These are phyloP conservation scores for Neoaliturus tenellus DNA, from an alignment of 2,888 invertebrate species.

Conservation along the genomic window DNA sequence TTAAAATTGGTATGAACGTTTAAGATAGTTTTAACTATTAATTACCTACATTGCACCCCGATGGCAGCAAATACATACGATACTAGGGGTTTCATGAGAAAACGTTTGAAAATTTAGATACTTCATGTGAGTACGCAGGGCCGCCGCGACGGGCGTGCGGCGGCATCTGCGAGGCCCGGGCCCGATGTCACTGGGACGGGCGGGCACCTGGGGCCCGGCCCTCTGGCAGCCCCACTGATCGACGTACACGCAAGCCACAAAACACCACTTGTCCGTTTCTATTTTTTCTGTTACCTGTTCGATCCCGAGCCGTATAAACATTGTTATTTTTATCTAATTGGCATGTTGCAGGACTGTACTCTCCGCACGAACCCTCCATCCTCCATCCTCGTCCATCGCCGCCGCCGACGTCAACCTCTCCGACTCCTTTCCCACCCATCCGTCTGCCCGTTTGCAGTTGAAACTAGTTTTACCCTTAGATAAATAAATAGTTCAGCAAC, in stretches of 20 bases:
- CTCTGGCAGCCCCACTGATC: background rate
- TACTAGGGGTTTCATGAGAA: no score
- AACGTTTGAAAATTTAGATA: no score
- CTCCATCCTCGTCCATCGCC: background rate
- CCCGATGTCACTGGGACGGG: background rate
- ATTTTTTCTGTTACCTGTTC: constrained; percentile 52
- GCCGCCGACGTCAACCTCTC: background rate
- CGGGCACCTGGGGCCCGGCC: background rate
- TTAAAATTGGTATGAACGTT: no score
- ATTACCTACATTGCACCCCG: no score
- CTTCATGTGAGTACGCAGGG: no score
- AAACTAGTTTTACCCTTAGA: no score
- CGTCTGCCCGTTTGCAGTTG: background rate
- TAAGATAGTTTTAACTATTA: no score
- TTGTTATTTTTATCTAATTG: constrained; percentile 52
- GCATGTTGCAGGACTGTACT: constrained; percentile 21
- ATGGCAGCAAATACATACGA: no score
- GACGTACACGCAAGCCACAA: constrained; percentile 52
- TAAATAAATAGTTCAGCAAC: background rate
- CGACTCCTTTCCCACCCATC: constrained; percentile 2
- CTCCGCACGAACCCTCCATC: background rate
- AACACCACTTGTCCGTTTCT: constrained; percentile 51
- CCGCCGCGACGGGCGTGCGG: background rate
- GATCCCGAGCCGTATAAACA: constrained; percentile 49
- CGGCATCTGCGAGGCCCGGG: background rate